A percentile compares a stretch with the other conserved stretches of the same genome.
Conservation (phyloP, 2,797 vertebrate genomes). For the Serranus cabrilla region DNA sequence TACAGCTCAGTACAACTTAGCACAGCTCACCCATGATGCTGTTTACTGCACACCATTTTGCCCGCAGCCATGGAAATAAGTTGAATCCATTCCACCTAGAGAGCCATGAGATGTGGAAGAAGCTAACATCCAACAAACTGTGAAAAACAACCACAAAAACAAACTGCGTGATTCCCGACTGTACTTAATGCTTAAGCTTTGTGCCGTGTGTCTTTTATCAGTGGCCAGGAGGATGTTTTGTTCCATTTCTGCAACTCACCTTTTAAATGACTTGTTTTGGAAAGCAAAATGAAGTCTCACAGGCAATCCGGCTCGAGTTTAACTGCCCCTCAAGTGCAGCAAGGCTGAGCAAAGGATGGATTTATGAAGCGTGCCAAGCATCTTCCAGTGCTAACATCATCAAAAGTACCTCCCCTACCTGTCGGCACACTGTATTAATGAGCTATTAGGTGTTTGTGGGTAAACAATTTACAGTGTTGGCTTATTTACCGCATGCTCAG, state of each 20-base stretch:
- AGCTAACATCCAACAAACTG: slow-evolving; percentile 66
- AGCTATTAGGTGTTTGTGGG: slow-evolving; percentile 81
- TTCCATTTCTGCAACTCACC: slow-evolving; percentile 67
- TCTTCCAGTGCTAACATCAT: slow-evolving; percentile 80
- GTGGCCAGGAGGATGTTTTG: slow-evolving; percentile 74
- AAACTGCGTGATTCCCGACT: slow-evolving; percentile 62
- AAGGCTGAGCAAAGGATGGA: slow-evolving; percentile 66
- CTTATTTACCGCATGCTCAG: slow-evolving; percentile 80
- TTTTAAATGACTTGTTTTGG: slow-evolving; percentile 71
- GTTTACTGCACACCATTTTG: slow-evolving; percentile 71
- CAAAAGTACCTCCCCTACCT: slow-evolving; percentile 76
- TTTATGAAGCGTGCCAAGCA: slow-evolving; percentile 76
- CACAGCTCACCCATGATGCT: slow-evolving; percentile 75
- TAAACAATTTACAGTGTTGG: slow-evolving; percentile 81
- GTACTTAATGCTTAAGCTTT: slow-evolving; percentile 57
- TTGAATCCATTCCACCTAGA: slow-evolving; percentile 72
- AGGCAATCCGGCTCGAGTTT: slow-evolving; percentile 59
- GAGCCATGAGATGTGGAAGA: slow-evolving; percentile 64
- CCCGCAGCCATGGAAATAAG: slow-evolving; percentile 79
- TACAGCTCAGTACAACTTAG: slow-evolving; percentile 70
- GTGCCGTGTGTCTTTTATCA: slow-evolving; percentile 67
- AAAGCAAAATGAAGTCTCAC: slow-evolving; percentile 55
- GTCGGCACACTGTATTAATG: slow-evolving; percentile 82
- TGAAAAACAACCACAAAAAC: slow-evolving; percentile 59
- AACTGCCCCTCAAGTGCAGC: slow-evolving; percentile 65